Conservation (phyloP, 2,113 vertebrate genomes). For the Neodontobutis hainanensis region DNA sequence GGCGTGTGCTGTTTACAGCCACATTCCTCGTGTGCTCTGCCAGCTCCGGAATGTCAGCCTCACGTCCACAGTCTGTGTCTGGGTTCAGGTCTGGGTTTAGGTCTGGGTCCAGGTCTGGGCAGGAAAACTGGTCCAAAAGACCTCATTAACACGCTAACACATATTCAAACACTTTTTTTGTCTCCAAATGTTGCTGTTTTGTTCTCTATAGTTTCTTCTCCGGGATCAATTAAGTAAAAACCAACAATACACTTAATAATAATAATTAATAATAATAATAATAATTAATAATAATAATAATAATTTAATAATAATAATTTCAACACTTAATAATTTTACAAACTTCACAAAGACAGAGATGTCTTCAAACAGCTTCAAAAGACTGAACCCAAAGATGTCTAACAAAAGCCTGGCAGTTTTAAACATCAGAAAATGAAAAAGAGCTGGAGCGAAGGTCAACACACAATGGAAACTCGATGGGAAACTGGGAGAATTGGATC, state of each 20-base stretch:
- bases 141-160: too few relatives aligned
- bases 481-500: conserved; percentile 36
- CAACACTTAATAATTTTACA: too few relatives aligned
- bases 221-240: too few relatives aligned
- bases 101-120: conserved; percentile 6
- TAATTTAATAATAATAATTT: too few relatives aligned
- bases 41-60: conserved; percentile 23
- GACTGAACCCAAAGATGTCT: neutral
- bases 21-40: conserved; percentile 46
- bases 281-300: too few relatives aligned
- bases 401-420: neutral
- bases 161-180: too few relatives aligned
- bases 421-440: conserved; percentile 12
- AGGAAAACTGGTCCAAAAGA: conserved; percentile 2
- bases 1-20: conserved; percentile 48
- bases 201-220: too few relatives aligned
- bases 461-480: neutral
- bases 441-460: conserved; percentile 31
- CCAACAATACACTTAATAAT: too few relatives aligned
- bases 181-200: too few relatives aligned
- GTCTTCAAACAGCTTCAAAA: neutral
- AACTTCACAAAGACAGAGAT: neutral
- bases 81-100: conserved; percentile 1
- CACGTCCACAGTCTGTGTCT: neutral
- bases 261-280: too few relatives aligned